Evolutionary conservation across 1,140 invertebrate genomes (phyloP).

Genomic region (Drosophila arawakana): DNA sequence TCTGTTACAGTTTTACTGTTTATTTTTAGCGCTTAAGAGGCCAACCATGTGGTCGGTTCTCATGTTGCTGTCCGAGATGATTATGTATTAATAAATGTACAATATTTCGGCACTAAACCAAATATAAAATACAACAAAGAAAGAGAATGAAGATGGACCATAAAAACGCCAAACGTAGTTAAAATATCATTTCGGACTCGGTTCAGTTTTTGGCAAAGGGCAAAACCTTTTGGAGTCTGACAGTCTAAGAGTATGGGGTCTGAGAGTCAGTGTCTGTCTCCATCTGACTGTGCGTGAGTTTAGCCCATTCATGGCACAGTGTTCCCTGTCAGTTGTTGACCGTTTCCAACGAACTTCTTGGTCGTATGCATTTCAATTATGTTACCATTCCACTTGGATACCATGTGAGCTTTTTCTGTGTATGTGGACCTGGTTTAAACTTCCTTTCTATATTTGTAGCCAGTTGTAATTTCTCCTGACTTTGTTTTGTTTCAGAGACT

Average conservation of each 20-base stretch:
- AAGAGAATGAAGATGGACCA: slow-evolving; percentile 25
- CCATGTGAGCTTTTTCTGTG: slow-evolving; percentile 25
- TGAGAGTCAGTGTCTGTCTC: background rate
- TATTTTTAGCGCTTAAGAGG: slow-evolving; percentile 64
- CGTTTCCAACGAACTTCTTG: slow-evolving; percentile 55
- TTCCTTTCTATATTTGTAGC: slow-evolving; percentile 55
- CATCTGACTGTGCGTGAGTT: slow-evolving; percentile 49
- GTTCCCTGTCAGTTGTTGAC: slow-evolving; percentile 23
- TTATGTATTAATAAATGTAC: slow-evolving; percentile 81
- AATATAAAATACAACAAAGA: slow-evolving; percentile 13
- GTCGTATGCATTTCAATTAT: slow-evolving; percentile 45
- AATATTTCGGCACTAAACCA: slow-evolving; percentile 58
- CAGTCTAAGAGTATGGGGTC: background rate
- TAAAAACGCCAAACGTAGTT: slow-evolving; percentile 71
- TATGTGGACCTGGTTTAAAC: slow-evolving; percentile 22
- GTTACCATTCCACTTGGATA: slow-evolving; percentile 49
- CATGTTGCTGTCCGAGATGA: slow-evolving; percentile 67
- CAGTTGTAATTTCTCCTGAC: slow-evolving; percentile 14
- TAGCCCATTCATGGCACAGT: slow-evolving; percentile 40
- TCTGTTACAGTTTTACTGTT: slow-evolving; percentile 78
- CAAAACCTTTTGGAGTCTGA: slow-evolving; percentile 22
- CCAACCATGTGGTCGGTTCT: slow-evolving; percentile 63
- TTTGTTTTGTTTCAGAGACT: slow-evolving; percentile 61
- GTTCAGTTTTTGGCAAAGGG: background rate
- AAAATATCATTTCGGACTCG: slow-evolving; percentile 66